phyloP scores from a whole-genome alignment of 2,797 vertebrate species.

The Pseudochaenichthys georgianus region DNA sequence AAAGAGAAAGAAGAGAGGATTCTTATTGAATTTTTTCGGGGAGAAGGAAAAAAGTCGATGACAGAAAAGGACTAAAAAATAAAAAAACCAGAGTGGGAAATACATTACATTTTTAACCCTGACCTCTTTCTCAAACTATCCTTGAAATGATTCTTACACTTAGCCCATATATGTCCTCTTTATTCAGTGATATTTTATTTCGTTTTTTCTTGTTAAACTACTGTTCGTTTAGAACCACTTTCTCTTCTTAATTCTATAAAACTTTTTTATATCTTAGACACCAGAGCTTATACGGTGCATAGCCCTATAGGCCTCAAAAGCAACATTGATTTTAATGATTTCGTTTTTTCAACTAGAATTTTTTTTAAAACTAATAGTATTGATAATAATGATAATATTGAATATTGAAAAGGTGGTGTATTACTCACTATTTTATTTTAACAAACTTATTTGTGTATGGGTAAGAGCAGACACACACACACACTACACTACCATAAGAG shows the following conservation, averaged over 20 bases:
- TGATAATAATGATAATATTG: no score
- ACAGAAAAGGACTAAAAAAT: constrained; percentile 7
- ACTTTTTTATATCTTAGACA: no score
- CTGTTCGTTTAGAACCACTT: no score
- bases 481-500: constrained; percentile 2
- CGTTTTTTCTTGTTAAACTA: neutral
- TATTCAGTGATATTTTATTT: neutral
- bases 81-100: neutral
- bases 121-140: neutral
- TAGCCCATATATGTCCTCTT: no score
- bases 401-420: neutral
- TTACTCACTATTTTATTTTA: neutral
- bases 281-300: neutral
- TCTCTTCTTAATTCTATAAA: neutral
- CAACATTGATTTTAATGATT: neutral
- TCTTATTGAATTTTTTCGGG: neutral
- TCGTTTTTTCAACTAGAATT: neutral
- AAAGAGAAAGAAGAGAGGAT: neutral
- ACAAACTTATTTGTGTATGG: no score
- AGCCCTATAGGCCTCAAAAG: neutral
- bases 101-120: accelerated
- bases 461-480: neutral
- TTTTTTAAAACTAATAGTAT: no score
- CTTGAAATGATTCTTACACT: neutral
- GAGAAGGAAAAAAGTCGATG: no score